These are phyloP conservation scores for Parazoanthus atlanticus DNA, from an alignment of 92 coral and sea anemone genomes.

Conservation along the genomic window DNA sequence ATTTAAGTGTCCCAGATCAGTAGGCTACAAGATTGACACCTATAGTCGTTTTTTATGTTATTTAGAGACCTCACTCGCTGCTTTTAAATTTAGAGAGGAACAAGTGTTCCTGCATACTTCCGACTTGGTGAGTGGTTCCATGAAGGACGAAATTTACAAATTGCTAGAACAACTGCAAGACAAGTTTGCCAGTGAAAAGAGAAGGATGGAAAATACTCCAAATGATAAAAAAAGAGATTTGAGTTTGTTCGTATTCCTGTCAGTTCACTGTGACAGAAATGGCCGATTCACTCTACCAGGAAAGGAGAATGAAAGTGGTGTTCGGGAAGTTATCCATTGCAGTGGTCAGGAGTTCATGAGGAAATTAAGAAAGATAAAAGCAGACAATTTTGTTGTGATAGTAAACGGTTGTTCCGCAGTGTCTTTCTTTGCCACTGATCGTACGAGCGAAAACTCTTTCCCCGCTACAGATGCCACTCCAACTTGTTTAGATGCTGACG, in stretches of 20 bases:
- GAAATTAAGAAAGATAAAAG: neutral
- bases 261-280: neutral
- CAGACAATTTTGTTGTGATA: neutral
- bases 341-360: neutral
- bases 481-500: neutral
- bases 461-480: neutral
- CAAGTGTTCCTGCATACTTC: neutral
- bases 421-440: neutral
- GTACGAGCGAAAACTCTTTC: neutral
- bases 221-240: neutral
- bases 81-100: neutral
- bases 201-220: neutral
- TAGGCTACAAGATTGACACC: too few relatives aligned
- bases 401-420: neutral
- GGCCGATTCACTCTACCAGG: neutral
- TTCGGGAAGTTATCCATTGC: neutral
- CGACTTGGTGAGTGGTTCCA: neutral
- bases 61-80: neutral
- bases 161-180: neutral
- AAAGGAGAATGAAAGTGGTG: neutral
- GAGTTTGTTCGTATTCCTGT: neutral
- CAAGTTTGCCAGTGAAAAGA: neutral
- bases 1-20: too few relatives aligned
- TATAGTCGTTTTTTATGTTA: too few relatives aligned
- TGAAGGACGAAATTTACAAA: neutral